These are phyloP conservation scores for Glandiceps talaboti DNA, from an alignment of 53 echinoderm and acorn worm genomes.

Conservation along the genomic window DNA sequence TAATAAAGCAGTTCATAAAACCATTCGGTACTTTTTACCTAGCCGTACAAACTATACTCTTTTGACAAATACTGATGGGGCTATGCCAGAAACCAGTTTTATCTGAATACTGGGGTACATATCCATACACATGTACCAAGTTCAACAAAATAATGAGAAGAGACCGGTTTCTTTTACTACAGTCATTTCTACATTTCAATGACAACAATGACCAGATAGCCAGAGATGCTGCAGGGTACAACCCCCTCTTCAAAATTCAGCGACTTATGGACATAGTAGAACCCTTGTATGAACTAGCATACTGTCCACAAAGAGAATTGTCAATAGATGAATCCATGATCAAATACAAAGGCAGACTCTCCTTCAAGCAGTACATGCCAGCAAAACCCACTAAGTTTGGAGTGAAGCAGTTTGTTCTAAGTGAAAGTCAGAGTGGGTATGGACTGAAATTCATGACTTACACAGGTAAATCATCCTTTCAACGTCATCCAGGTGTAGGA, in stretches of 20 bases:
- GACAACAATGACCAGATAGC: constrained; percentile 19
- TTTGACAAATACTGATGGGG: constrained; percentile 24
- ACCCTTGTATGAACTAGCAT: background rate
- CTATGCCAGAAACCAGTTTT: constrained; percentile 12
- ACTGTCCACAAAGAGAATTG: constrained; percentile 10
- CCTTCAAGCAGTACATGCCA: constrained; percentile 22
- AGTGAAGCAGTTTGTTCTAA: constrained; percentile 18
- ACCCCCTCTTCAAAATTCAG: background rate
- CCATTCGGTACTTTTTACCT: too few species aligned
- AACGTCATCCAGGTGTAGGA: background rate
- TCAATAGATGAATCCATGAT: constrained; percentile 34
- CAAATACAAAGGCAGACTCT: constrained; percentile 23
- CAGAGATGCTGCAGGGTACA: background rate
- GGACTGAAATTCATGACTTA: constrained; percentile 18
- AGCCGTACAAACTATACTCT: too few species aligned
- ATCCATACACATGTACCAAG: constrained; percentile 6
- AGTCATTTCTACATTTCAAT: constrained; percentile 31
- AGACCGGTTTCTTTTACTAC: constrained; percentile 29
- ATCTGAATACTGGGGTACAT: constrained; percentile 17
- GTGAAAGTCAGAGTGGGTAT: constrained; percentile 16
- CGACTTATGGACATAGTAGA: background rate
- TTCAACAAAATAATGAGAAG: constrained; percentile 23
- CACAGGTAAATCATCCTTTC: constrained; percentile 9
- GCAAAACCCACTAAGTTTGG: constrained; percentile 25
- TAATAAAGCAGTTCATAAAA: too few species aligned